Evolutionary conservation across 1,140 invertebrate genomes (phyloP).

Genomic region (Pseudomyrmex gracilis): DNA sequence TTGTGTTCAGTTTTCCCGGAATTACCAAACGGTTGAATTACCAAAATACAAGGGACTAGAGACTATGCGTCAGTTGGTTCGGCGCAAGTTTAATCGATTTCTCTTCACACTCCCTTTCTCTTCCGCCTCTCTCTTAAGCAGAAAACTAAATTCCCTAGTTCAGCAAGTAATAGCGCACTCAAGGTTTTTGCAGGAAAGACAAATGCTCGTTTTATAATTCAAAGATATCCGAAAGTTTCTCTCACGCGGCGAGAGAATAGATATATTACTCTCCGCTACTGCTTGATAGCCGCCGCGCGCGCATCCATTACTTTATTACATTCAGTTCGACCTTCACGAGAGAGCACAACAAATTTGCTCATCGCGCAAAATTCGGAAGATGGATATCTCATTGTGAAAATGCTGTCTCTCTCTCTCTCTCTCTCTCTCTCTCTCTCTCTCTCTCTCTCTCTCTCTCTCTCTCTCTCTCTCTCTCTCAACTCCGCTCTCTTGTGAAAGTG

Average conservation of each 20-base stretch:
- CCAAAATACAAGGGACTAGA: background rate
- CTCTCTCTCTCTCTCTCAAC: too few species aligned
- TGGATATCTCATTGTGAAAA: conserved; percentile 46
- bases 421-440: too few species aligned
- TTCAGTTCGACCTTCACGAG: conserved; percentile 26
- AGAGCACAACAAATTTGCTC: conserved; percentile 70
- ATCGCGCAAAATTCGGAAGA: conserved; percentile 44
- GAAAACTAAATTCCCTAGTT: background rate
- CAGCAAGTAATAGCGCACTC: background rate
- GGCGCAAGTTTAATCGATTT: conserved; percentile 10
- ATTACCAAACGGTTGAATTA: background rate
- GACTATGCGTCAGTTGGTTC: background rate
- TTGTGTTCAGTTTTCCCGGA: background rate
- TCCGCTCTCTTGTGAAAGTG: background rate
- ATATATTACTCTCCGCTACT: conserved; percentile 2
- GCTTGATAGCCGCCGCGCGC: too few species aligned
- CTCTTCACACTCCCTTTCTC: too few species aligned
- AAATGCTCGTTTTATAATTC: conserved; percentile 29
- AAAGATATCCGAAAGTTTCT: conserved; percentile 30
- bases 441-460: too few species aligned
- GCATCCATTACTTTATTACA: conserved; percentile 73
- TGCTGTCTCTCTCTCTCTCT: background rate
- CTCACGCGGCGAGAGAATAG: too few species aligned
- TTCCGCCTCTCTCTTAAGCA: background rate
- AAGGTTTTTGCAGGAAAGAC: conserved; percentile 16